These are phyloP conservation scores for Agriopis leucophaearia DNA, from an alignment of 2,888 invertebrate species.

Conservation along the genomic window DNA sequence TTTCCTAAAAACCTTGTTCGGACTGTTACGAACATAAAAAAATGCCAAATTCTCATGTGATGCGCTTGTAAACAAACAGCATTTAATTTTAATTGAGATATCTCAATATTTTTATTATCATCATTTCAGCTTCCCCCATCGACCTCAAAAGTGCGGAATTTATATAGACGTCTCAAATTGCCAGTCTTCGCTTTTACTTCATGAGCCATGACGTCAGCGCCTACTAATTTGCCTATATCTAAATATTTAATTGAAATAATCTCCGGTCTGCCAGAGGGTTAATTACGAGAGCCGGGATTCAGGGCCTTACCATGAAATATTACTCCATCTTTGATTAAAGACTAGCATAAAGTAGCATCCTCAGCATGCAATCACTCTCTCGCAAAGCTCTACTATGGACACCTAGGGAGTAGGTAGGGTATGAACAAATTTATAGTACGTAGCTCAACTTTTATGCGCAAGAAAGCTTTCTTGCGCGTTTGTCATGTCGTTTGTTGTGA, in stretches of 20 bases:
- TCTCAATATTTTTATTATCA: no score
- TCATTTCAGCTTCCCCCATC: no score
- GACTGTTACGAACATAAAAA: no score
- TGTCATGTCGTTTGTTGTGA: no score
- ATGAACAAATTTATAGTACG: background rate
- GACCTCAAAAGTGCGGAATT: no score
- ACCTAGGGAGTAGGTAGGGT: background rate
- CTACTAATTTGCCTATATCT: constrained; percentile 35
- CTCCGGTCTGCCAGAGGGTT: constrained; percentile 29
- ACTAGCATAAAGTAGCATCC: background rate
- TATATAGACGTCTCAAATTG: no score
- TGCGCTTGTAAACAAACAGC: no score
- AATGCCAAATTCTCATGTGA: no score
- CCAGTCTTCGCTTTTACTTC: no score
- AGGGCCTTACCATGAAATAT: constrained; percentile 25
- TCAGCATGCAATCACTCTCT: background rate
- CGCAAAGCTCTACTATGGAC: background rate
- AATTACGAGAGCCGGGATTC: constrained; percentile 16
- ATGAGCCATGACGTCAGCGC: background rate
- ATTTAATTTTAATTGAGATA: no score
- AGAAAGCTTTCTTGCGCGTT: no score
- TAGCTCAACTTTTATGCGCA: background rate
- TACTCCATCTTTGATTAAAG: constrained; percentile 17
- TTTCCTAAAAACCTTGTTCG: no score
- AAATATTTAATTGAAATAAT: constrained; percentile 39